Percentiles rank a stretch among this genome's conserved stretches.
These are phyloP conservation scores for Drosophila kuntzei DNA, from an alignment of 2,888 invertebrate species.

Conservation along the genomic window DNA sequence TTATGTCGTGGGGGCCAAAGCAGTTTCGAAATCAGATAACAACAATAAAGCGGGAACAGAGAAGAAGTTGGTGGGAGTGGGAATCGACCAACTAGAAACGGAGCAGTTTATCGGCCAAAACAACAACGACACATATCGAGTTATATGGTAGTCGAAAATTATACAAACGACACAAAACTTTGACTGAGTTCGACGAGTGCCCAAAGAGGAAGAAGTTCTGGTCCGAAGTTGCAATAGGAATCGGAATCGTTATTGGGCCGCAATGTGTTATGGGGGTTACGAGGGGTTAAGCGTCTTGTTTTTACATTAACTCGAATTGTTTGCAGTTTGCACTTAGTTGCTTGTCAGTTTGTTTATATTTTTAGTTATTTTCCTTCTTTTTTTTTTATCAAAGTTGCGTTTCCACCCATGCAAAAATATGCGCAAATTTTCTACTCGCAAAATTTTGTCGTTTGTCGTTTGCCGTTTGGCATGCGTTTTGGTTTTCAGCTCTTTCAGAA, in stretches of 20 bases:
- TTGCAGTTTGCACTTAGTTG: constrained; percentile 54
- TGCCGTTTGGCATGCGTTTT: constrained; percentile 33
- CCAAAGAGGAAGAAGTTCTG: constrained; percentile 11
- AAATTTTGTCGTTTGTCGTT: constrained; percentile 46
- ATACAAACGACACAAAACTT: constrained; percentile 64
- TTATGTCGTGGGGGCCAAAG: constrained; percentile 61
- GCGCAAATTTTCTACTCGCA: constrained; percentile 45
- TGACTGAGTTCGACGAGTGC: constrained; percentile 20
- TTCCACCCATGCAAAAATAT: constrained; percentile 56
- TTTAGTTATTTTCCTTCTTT: not conserved
- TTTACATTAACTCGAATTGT: constrained; percentile 76
- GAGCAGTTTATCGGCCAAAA: constrained; percentile 66
- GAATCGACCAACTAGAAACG: constrained; percentile 33
- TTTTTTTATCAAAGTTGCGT: constrained; percentile 42
- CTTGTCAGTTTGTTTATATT: constrained; percentile 36
- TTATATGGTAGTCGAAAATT: constrained; percentile 61
- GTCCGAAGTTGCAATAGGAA: constrained; percentile 1
- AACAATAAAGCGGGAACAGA: constrained; percentile 36
- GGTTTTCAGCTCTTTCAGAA: constrained; percentile 25
- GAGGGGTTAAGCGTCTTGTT: constrained; percentile 46
- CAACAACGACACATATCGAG: constrained; percentile 36
- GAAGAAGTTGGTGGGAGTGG: not conserved
- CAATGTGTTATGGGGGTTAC: not conserved
- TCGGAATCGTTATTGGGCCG: constrained; percentile 3
- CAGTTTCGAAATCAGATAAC: constrained; percentile 71